Percentiles rank a stretch among this genome's conserved stretches.
phyloP scores from a whole-genome alignment of 2,113 vertebrate genomes.

The Brienomyrus brachyistius region DNA sequence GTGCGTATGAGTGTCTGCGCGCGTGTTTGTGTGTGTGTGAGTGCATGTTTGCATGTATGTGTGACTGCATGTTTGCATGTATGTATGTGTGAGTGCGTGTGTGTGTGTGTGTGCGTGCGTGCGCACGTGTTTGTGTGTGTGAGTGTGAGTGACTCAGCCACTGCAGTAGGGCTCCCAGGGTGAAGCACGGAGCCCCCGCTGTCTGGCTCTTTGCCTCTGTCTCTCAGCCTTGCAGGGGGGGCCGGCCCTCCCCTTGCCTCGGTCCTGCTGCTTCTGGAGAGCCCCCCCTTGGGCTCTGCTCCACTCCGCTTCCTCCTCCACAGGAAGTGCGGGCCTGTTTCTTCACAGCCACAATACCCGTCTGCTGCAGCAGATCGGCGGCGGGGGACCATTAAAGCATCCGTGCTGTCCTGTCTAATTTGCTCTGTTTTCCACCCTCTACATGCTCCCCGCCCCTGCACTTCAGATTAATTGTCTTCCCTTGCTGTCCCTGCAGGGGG shows the following conservation, averaged over 20 bases:
- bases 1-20: neutral
- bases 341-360: neutral
- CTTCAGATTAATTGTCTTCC: neutral
- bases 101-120: neutral
- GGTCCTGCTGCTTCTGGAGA: neutral
- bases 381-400: neutral
- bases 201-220: neutral
- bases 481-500: slow-evolving; percentile 64
- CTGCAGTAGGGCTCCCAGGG: neutral
- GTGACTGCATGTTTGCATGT: neutral
- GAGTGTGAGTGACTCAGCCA: neutral
- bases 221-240: neutral
- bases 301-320: neutral
- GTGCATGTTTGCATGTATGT: neutral
- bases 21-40: neutral
- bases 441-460: neutral
- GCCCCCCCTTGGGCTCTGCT: neutral
- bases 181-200: neutral
- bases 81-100: too few relatives aligned
- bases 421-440: neutral
- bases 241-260: neutral
- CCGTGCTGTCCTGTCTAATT: neutral
- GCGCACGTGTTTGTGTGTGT: neutral
- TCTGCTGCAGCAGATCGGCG: neutral
- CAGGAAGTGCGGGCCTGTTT: slow-evolving; percentile 6